phyloP scores from a whole-genome alignment of 64 coral and sea anemone species.

The Orbicella faveolata region DNA sequence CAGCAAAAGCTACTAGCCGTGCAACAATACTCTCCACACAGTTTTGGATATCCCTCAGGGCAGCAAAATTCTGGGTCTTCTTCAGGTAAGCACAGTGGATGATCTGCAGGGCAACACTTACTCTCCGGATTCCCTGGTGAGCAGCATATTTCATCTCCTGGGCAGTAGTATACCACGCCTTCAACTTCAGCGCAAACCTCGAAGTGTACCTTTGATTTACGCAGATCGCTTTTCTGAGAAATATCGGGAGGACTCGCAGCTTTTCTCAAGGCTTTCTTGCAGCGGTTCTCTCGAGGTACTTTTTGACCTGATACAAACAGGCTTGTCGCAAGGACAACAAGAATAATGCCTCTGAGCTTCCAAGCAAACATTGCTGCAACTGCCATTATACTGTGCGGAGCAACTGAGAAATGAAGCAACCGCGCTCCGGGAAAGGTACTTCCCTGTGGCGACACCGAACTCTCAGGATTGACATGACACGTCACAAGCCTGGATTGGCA shows the following conservation, averaged over 20 bases:
- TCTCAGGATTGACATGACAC: too few relatives aligned
- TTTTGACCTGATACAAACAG: not conserved
- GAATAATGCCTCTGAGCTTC: not conserved
- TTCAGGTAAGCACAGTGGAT: not conserved
- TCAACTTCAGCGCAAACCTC: not conserved
- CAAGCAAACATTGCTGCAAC: too few relatives aligned
- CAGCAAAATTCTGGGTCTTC: not conserved
- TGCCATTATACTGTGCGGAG: too few relatives aligned
- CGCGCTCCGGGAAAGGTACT: too few relatives aligned
- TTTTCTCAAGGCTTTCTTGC: not conserved
- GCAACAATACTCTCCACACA: not conserved
- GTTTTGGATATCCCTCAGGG: not conserved
- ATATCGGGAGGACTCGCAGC: not conserved
- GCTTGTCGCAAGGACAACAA: not conserved
- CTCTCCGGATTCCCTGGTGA: not conserved
- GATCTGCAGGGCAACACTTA: not conserved
- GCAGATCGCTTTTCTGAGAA: too few relatives aligned
- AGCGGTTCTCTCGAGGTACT: not conserved
- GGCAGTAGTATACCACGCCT: not conserved
- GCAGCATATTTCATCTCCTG: conserved; percentile 5
- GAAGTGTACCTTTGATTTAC: not conserved
- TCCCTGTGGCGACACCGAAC: too few relatives aligned
- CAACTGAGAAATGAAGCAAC: too few relatives aligned
- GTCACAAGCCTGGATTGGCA: too few relatives aligned
- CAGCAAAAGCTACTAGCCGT: too few relatives aligned